These are phyloP conservation scores for Thereva nobilitata DNA, from an alignment of 2,888 invertebrate species.

Conservation along the genomic window DNA sequence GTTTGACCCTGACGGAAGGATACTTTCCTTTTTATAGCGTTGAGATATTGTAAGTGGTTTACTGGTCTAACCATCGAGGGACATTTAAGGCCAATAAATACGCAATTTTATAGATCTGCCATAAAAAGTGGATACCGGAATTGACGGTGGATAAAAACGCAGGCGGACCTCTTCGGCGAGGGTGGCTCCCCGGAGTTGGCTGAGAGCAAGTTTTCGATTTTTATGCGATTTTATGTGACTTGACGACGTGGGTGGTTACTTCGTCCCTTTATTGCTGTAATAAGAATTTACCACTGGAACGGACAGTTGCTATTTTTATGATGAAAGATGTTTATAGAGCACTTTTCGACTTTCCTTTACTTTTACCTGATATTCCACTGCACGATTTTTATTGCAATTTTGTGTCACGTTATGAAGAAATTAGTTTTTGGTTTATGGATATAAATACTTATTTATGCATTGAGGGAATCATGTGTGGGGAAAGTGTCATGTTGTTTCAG, in stretches of 20 bases:
- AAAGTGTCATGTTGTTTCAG: too few relatives aligned
- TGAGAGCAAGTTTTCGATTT: conserved; percentile 33
- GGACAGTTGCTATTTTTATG: conserved; percentile 25
- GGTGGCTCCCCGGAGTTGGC: not conserved
- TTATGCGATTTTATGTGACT: conserved; percentile 40
- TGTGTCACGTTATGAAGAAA: too few relatives aligned
- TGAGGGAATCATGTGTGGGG: too few relatives aligned
- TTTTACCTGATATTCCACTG: too few relatives aligned
- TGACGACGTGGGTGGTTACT: conserved; percentile 38
- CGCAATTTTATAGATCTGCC: conserved; percentile 47
- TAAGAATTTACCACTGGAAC: conserved; percentile 23
- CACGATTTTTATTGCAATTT: too few relatives aligned
- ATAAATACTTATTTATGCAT: too few relatives aligned
- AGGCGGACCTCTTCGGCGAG: not conserved
- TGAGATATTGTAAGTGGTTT: conserved; percentile 43
- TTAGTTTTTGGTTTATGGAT: too few relatives aligned
- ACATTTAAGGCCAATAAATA: conserved; percentile 48
- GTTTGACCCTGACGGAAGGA: not conserved
- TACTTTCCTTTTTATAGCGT: conserved; percentile 1
- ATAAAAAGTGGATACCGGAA: conserved; percentile 36
- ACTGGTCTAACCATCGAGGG: conserved; percentile 39
- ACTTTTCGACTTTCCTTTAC: too few relatives aligned
- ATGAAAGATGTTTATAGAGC: conserved; percentile 12
- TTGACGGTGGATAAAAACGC: conserved; percentile 37
- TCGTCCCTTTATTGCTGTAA: conserved; percentile 38